Conservation (phyloP, 2,113 vertebrate species). For the Carettochelys insculpta region DNA sequence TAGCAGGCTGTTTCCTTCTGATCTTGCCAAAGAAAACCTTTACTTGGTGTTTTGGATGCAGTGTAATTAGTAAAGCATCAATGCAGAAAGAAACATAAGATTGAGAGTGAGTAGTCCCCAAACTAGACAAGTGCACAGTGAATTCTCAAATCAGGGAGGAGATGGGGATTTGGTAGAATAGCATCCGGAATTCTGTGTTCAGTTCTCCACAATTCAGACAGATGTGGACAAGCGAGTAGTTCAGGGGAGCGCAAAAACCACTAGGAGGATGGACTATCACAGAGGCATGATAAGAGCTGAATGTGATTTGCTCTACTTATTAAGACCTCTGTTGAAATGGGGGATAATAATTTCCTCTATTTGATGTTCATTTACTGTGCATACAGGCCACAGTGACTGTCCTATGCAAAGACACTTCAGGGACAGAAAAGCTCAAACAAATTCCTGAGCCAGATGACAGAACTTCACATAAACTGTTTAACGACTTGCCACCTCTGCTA, state of each 20-base stretch:
- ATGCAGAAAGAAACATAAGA: not conserved
- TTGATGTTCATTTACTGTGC: rapidly evolving
- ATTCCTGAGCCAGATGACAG: not conserved
- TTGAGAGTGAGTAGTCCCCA: not conserved
- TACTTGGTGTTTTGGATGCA: not conserved
- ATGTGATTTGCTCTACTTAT: not conserved
- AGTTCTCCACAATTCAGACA: not conserved
- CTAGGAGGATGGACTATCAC: not conserved
- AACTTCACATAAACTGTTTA: not conserved
- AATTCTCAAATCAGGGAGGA: not conserved
- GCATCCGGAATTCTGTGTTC: no score
- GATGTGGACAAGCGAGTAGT: not conserved
- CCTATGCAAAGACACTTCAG: not conserved
- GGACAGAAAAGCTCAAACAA: not conserved
- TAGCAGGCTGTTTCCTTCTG: not conserved
- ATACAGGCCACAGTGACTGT: not conserved
- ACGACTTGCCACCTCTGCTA: not conserved
- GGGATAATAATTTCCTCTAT: not conserved
- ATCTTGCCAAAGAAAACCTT: not conserved
- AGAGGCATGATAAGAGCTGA: not conserved
- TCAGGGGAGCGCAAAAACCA: not conserved
- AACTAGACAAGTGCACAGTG: no score
- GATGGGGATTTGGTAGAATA: not conserved
- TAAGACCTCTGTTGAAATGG: not conserved
- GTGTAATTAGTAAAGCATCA: not conserved